phyloP scores from a whole-genome alignment of 2,888 invertebrate species.

The Carabus problematicus region DNA sequence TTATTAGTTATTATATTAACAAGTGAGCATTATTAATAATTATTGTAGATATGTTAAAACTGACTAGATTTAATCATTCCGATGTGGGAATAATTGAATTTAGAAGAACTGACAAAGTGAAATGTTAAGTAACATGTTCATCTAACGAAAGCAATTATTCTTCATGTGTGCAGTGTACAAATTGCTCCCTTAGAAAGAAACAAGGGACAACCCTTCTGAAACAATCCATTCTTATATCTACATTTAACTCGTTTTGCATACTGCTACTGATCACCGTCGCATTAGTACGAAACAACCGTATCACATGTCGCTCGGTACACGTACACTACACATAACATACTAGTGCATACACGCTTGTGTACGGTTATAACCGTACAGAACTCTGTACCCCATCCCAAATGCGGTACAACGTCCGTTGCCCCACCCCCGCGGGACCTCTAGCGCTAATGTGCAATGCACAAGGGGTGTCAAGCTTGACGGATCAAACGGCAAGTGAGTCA shows the following conservation, averaged over 20 bases:
- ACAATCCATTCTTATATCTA: constrained; percentile 35
- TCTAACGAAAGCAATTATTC: too few species aligned
- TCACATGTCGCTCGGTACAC: constrained; percentile 27
- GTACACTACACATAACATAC: not conserved
- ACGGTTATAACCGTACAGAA: not conserved
- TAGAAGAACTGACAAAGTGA: too few species aligned
- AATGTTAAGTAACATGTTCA: too few species aligned
- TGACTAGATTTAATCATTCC: too few species aligned
- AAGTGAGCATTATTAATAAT: too few species aligned
- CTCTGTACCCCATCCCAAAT: not conserved
- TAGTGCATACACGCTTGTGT: constrained; percentile 1
- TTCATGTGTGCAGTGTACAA: constrained; percentile 1
- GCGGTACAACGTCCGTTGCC: not conserved
- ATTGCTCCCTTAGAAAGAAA: constrained; percentile 29
- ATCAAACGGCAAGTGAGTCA: constrained; percentile 52
- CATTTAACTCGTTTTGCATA: constrained; percentile 23
- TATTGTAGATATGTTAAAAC: too few species aligned
- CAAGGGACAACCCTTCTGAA: constrained; percentile 1
- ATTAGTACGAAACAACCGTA: constrained; percentile 25
- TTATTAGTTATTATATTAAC: too few species aligned
- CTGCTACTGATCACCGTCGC: not conserved
- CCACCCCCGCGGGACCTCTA: constrained; percentile 12
- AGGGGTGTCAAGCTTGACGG: constrained; percentile 52
- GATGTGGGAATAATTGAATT: too few species aligned
- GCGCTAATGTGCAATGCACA: constrained; percentile 24